Conservation (phyloP, 1,140 invertebrate genomes). For the Caenorhabditis brenneri region DNA sequence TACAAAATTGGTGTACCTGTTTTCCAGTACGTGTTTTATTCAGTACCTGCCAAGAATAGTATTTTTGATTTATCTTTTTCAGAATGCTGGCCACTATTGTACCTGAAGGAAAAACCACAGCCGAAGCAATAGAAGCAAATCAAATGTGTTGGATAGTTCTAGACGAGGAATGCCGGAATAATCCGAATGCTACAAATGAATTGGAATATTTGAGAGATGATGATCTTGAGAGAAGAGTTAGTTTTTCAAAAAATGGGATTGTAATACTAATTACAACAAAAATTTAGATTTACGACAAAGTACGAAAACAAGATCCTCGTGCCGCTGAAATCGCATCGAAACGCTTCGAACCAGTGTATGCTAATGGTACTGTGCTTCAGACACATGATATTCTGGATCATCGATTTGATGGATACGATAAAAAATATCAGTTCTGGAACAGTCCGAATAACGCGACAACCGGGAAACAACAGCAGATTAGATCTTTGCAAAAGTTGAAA, state of each 20-base stretch:
- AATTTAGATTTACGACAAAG: conserved; percentile 22
- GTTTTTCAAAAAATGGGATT: not conserved
- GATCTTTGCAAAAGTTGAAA: not conserved
- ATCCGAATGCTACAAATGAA: not conserved
- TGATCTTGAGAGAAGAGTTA: conserved; percentile 41
- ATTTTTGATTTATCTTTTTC: conserved; percentile 32
- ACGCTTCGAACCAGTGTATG: conserved; percentile 18
- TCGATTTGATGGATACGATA: conserved; percentile 30
- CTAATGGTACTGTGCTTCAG: conserved; percentile 2
- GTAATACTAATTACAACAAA: too few species aligned
- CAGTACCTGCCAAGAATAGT: too few species aligned
- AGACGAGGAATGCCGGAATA: conserved; percentile 36
- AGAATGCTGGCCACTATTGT: conserved; percentile 35
- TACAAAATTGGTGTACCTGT: conserved; percentile 76
- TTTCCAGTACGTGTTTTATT: conserved; percentile 75
- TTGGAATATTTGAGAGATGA: conserved; percentile 53
- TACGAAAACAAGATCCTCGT: not conserved
- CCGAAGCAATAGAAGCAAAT: conserved; percentile 51
- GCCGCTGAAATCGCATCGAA: conserved; percentile 15
- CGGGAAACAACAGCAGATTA: conserved; percentile 6
- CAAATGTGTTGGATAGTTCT: conserved; percentile 52
- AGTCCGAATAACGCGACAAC: not conserved
- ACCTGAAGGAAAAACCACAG: conserved; percentile 45
- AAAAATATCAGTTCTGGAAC: not conserved
- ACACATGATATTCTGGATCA: conserved; percentile 23